These are phyloP conservation scores for Cochlearius cochlearius DNA, from an alignment of 2,113 vertebrate genomes.

Conservation along the genomic window DNA sequence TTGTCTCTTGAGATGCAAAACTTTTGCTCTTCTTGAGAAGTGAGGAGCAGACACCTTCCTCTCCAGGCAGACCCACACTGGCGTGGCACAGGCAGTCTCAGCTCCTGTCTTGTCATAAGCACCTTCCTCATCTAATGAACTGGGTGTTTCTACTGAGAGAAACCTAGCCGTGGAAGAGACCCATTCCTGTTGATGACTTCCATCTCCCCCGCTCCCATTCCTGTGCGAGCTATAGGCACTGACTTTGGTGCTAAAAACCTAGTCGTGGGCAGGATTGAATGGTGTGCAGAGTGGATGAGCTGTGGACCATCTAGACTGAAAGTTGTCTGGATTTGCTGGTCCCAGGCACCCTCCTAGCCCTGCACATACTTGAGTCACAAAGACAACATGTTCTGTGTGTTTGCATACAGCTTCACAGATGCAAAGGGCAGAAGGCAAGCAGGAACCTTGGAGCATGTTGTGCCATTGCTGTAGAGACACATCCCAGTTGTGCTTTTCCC, in stretches of 20 bases:
- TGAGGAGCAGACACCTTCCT: neutral
- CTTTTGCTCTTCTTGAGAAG: neutral
- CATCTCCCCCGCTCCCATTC: neutral
- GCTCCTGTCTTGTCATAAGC: neutral
- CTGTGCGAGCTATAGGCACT: accelerated
- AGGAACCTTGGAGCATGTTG: neutral
- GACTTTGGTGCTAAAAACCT: neutral
- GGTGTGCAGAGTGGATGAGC: neutral
- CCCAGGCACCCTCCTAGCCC: neutral
- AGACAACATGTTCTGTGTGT: neutral
- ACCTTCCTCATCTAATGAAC: neutral
- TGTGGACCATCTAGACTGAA: neutral
- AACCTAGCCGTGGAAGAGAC: neutral
- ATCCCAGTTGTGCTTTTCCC: neutral
- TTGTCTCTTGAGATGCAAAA: neutral
- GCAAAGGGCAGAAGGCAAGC: neutral
- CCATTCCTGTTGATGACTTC: neutral
- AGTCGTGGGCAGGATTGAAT: neutral
- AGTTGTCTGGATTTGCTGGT: neutral
- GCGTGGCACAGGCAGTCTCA: neutral
- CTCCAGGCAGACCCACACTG: neutral
- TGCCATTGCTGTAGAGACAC: neutral
- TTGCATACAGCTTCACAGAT: accelerated
- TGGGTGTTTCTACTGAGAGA: neutral
- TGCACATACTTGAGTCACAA: neutral